phyloP scores from a whole-genome alignment of 2,888 invertebrate species.

The Pristionchus exspectatus region DNA sequence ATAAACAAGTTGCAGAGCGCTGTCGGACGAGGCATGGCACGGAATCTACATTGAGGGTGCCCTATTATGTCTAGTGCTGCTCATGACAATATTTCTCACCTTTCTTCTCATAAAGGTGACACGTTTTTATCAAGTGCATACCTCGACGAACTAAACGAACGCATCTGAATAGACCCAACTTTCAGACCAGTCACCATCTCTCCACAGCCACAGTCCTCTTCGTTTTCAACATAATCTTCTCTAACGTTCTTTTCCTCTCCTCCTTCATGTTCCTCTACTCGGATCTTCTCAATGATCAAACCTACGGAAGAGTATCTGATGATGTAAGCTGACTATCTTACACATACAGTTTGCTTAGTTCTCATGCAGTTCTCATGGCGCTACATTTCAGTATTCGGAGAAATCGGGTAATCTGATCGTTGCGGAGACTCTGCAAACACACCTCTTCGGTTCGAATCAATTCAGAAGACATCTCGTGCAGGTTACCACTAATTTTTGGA shows the following conservation, averaged over 20 bases:
- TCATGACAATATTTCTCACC: slow-evolving; percentile 72
- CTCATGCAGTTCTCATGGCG: not conserved
- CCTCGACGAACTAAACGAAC: no score
- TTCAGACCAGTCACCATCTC: slow-evolving; percentile 70
- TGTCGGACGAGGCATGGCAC: slow-evolving; percentile 68
- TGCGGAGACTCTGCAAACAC: slow-evolving; percentile 77
- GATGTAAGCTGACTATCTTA: slow-evolving; percentile 64
- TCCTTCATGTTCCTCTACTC: slow-evolving; percentile 74
- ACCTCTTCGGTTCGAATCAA: slow-evolving; percentile 73
- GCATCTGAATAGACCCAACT: not conserved
- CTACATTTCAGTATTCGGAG: slow-evolving; percentile 60
- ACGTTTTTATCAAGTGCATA: no score
- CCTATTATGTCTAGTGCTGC: slow-evolving; percentile 68
- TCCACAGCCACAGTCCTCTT: slow-evolving; percentile 76
- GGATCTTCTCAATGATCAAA: slow-evolving; percentile 68
- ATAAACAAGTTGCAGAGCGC: slow-evolving; percentile 58
- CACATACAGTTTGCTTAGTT: no score
- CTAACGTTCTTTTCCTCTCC: slow-evolving; percentile 75
- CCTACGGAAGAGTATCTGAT: slow-evolving; percentile 69
- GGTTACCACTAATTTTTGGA: not conserved
- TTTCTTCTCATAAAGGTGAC: slow-evolving; percentile 64
- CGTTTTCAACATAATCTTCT: slow-evolving; percentile 74
- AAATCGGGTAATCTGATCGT: slow-evolving; percentile 69
- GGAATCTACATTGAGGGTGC: slow-evolving; percentile 71
- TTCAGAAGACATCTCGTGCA: slow-evolving; percentile 75